phyloP scores from a whole-genome alignment of 2,797 vertebrate genomes.

The Cyprinella venusta region DNA sequence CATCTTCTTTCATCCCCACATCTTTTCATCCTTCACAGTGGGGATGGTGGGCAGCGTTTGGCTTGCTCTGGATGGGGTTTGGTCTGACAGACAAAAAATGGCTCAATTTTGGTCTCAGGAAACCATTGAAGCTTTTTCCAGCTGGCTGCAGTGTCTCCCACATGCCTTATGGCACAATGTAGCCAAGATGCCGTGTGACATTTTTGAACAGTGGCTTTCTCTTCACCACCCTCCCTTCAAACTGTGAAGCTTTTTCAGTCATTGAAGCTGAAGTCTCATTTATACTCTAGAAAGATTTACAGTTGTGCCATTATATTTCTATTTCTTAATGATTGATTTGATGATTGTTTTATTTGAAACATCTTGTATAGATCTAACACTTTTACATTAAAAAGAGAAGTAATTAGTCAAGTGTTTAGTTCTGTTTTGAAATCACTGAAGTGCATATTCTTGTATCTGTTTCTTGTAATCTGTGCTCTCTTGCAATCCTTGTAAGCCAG shows the following conservation, averaged over 20 bases:
- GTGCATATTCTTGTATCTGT: neutral
- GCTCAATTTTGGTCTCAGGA: slow-evolving; percentile 10
- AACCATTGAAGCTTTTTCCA: slow-evolving; percentile 17
- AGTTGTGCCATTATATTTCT: neutral
- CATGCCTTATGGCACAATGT: slow-evolving; percentile 1
- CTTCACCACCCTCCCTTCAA: neutral
- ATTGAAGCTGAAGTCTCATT: neutral
- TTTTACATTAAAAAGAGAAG: neutral
- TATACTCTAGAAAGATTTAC: neutral
- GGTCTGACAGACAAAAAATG: slow-evolving; percentile 21
- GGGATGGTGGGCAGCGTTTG: neutral
- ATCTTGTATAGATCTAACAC: neutral
- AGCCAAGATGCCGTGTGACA: slow-evolving; percentile 18
- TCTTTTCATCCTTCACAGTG: too few relatives aligned
- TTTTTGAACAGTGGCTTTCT: slow-evolving; percentile 28
- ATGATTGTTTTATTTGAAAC: neutral
- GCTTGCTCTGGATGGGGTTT: slow-evolving; percentile 1
- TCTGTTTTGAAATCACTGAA: neutral
- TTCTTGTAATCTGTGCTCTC: neutral
- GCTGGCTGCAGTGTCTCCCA: slow-evolving; percentile 27
- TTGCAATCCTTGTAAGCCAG: neutral
- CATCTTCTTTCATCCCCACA: neutral
- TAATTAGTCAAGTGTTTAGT: neutral
- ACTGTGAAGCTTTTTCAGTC: slow-evolving; percentile 14
- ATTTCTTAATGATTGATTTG: neutral